Evolutionary conservation across 2,113 vertebrate genomes (phyloP), one percentile per base, ranked within the genome.

Genomic region (Phalacrocorax carbo): DNA sequence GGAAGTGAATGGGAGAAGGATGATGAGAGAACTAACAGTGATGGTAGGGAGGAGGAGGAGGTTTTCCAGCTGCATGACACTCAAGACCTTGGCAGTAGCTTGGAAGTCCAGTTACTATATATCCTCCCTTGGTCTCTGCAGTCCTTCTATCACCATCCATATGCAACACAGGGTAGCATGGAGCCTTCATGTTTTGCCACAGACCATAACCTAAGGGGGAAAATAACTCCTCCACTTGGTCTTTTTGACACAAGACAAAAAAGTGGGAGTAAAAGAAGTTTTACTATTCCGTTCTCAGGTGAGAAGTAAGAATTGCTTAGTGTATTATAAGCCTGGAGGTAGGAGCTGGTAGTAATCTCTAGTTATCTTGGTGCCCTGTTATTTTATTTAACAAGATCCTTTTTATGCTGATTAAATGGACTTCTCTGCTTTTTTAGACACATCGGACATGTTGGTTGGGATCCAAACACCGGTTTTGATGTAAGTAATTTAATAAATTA

Each of bases 381-480:
- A 49, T 13, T 80, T 92, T 60, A 44, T 34, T 66, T 79, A 85
- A 65, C 10, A 34, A n/a, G 16, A 27, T 64, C 30, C 2, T 89
- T 86, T 92, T 80, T 46, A 65, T 70, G 27, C 40, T 54, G 17
- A 73, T 87, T 94, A 85, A 96, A 73, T 91, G 44, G 44, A 70
- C 34, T 91, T 95, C 62, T 89, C 77, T 94, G 15, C 49, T 76
- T 87, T 94, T 98, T 94, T 97, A 99, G 99, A 92, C 99, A 99
- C 96, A 99, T 99, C 95, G 99, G 99, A 96, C 99, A 99, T 97
- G 99, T 99, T 98, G 99, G 99, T 94, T 99, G 99, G 99, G 99
- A 99, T 98, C 99, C 99, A 86, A 99, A 99, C 98, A 99, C 99
- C 90, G 99, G 99, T 93, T 99, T 99, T 98, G 99, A 99, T 98